Evolutionary conservation across 2,888 invertebrate species (phyloP).

Genomic region (Coecobrya sp.): DNA sequence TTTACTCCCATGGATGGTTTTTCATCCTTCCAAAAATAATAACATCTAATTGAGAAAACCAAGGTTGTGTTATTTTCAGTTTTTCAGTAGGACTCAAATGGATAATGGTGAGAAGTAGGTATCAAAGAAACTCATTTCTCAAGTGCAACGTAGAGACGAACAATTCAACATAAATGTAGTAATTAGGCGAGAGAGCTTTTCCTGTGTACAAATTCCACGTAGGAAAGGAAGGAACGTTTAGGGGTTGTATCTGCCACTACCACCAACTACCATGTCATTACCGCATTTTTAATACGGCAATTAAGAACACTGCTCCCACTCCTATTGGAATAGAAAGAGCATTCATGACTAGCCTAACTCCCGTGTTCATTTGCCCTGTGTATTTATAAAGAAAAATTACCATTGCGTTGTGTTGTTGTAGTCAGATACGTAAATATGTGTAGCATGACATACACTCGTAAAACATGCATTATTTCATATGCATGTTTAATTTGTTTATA

Average conservation of each 20-base stretch:
- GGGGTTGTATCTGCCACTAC: not conserved
- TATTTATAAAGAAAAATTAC: too few relatives aligned
- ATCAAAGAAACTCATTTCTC: too few relatives aligned
- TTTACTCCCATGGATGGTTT: not conserved
- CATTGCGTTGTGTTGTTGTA: too few relatives aligned
- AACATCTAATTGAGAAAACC: too few relatives aligned
- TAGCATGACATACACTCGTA: not conserved
- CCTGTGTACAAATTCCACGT: constrained; percentile 5
- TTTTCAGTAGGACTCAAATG: not conserved
- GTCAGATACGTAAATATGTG: not conserved
- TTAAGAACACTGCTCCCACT: not conserved
- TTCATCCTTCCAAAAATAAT: not conserved
- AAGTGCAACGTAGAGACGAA: not conserved
- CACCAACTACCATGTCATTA: not conserved
- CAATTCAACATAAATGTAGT: not conserved
- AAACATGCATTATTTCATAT: not conserved
- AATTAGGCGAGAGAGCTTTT: not conserved
- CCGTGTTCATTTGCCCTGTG: too few relatives aligned
- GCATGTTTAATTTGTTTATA: not conserved
- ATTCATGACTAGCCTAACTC: too few relatives aligned
- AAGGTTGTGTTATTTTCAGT: too few relatives aligned
- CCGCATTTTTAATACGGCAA: constrained; percentile 9
- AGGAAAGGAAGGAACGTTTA: not conserved
- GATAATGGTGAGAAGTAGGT: not conserved
- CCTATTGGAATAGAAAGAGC: too few relatives aligned